Conservation (phyloP, 92 coral and sea anemone species). For the Diadumene lineata region DNA sequence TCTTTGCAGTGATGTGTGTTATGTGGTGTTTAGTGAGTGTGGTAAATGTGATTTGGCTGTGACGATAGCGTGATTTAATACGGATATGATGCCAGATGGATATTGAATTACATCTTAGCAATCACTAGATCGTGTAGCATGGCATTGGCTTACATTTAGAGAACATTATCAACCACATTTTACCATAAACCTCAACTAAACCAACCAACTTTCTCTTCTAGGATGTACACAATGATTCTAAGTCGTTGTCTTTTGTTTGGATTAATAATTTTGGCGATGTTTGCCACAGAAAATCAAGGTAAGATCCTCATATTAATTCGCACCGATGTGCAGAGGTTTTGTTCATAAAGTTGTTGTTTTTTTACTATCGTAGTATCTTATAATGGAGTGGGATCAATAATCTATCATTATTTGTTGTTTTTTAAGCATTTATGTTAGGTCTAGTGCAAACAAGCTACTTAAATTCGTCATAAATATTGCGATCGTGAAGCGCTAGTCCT, state of each 20-base stretch:
- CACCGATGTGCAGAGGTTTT: neutral
- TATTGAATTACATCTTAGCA: neutral
- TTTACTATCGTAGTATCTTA: neutral
- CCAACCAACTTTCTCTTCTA: neutral
- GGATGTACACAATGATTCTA: neutral
- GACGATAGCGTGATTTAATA: conserved; percentile 2
- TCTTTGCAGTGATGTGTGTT: too few species aligned
- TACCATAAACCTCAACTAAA: neutral
- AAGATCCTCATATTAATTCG: neutral
- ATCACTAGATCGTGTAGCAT: neutral
- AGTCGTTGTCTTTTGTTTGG: neutral
- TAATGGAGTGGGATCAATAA: neutral
- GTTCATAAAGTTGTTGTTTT: neutral
- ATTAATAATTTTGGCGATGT: neutral
- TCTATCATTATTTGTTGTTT: neutral
- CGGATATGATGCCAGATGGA: conserved; percentile 25
- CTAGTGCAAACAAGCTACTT: too few species aligned
- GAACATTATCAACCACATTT: neutral
- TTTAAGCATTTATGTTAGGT: neutral
- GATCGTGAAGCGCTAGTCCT: too few species aligned
- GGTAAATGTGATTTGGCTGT: neutral
- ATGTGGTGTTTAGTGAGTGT: too few species aligned
- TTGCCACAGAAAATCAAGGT: neutral
- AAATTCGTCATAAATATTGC: too few species aligned
- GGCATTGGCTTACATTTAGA: neutral